Evolutionary conservation across 2,113 vertebrate genomes (phyloP).

Genomic region (Notothenia coriiceps): DNA sequence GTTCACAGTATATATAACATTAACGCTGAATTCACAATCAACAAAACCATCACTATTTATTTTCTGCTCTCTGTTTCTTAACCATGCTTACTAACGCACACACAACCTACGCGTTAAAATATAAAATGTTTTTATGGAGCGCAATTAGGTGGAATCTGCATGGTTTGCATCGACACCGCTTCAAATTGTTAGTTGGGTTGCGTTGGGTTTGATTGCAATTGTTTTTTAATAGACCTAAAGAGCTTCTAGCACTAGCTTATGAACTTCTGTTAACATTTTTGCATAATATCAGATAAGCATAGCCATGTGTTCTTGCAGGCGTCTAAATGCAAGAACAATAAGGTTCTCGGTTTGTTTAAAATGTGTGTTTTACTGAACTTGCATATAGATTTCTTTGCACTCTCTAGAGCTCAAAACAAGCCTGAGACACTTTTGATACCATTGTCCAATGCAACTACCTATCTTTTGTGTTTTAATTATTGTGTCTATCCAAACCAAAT

Average conservation of each 20-base stretch:
- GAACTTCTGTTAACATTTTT: slow-evolving; percentile 1
- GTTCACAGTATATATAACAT: too few species aligned
- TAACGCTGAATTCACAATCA: too few species aligned
- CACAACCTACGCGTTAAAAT: too few species aligned
- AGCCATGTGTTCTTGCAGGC: background rate
- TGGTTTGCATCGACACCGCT: too few species aligned
- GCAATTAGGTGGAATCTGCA: too few species aligned
- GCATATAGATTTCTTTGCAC: slow-evolving; percentile 5
- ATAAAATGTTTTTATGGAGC: too few species aligned
- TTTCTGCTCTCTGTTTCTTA: too few species aligned
- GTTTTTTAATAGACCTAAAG: background rate
- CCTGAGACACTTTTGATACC: slow-evolving; percentile 30
- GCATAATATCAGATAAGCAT: background rate
- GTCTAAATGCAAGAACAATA: background rate
- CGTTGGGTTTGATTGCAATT: background rate
- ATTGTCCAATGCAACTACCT: background rate
- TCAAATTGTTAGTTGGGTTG: background rate
- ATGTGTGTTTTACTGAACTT: slow-evolving; percentile 19
- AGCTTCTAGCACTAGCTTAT: background rate
- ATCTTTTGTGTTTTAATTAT: slow-evolving; percentile 17
- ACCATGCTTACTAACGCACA: too few species aligned
- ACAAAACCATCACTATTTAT: too few species aligned
- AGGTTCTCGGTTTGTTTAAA: slow-evolving; percentile 1
- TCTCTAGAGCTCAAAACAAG: slow-evolving; percentile 14
- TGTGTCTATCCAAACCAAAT: background rate